A percentile compares a stretch with the other conserved stretches of the same genome.
Conservation (phyloP, 2,888 invertebrate species). For the Drosophila nigricruria region DNA sequence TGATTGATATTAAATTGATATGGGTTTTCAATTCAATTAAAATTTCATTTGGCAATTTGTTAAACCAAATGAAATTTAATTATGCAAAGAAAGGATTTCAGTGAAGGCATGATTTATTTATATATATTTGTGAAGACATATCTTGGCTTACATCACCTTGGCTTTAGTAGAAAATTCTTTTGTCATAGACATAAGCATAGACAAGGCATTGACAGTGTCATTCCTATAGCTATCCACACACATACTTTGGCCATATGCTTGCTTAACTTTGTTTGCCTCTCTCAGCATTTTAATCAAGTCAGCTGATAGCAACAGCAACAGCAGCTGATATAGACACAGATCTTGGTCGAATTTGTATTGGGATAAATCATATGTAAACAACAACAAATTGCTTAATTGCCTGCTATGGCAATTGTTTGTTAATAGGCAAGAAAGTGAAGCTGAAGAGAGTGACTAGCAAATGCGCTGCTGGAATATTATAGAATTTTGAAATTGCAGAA, state of each 20-base stretch:
- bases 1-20: slow-evolving; percentile 18
- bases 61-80: background rate
- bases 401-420: slow-evolving; percentile 12
- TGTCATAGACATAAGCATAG: background rate
- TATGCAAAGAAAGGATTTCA: background rate
- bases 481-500: background rate
- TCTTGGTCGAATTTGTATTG: slow-evolving; percentile 46
- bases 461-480: slow-evolving; percentile 13
- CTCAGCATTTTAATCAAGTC: slow-evolving; percentile 52
- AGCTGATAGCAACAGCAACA: slow-evolving; percentile 49
- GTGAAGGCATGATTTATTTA: background rate
- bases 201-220: background rate
- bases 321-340: slow-evolving; percentile 9
- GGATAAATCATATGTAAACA: slow-evolving; percentile 52
- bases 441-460: background rate
- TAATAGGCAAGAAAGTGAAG: slow-evolving; percentile 12
- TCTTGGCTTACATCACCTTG: background rate
- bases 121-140: background rate
- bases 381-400: slow-evolving; percentile 60
- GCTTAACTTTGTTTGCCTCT: slow-evolving; percentile 40
- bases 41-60: slow-evolving; percentile 35
- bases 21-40: slow-evolving; percentile 53
- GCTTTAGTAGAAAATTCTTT: background rate
- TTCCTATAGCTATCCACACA: slow-evolving; percentile 13
- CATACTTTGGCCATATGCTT: slow-evolving; percentile 8